A percentile compares a stretch with the other conserved stretches of the same genome.
phyloP scores from a whole-genome alignment of 2,888 invertebrate genomes.

The Euplexia lucipara region DNA sequence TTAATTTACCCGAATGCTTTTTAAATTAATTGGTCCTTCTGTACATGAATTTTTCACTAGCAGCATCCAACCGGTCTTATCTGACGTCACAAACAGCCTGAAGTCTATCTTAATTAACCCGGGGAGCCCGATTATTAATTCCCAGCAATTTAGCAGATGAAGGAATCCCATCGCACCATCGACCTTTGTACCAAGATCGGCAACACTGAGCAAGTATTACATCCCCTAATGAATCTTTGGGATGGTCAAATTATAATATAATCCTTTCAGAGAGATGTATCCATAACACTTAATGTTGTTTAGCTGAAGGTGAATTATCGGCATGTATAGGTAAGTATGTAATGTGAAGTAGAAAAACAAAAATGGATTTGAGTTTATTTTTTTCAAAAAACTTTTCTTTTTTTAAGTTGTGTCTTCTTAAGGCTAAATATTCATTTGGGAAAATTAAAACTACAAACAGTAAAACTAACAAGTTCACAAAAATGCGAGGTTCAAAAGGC shows the following conservation, averaged over 20 bases:
- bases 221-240: slow-evolving; percentile 15
- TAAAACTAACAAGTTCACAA: no score
- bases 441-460: no score
- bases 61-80: slow-evolving; percentile 55
- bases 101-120: slow-evolving; percentile 77
- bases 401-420: no score
- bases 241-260: slow-evolving; percentile 5
- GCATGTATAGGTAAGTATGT: no score
- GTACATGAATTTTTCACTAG: slow-evolving; percentile 15
- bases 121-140: slow-evolving; percentile 78
- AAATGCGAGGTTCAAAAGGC: no score
- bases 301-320: no score
- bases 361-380: no score
- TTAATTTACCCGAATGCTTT: neutral
- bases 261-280: neutral
- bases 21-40: slow-evolving; percentile 34
- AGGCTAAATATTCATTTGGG: no score
- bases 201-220: slow-evolving; percentile 16
- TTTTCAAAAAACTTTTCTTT: no score
- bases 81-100: slow-evolving; percentile 70
- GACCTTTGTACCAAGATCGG: slow-evolving; percentile 63
- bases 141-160: slow-evolving; percentile 73
- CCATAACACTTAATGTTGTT: no score
- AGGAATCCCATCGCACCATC: slow-evolving; percentile 64
- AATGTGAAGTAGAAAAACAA: no score